phyloP scores from a whole-genome alignment of 1,140 invertebrate species.

The Panulirus ornatus region DNA sequence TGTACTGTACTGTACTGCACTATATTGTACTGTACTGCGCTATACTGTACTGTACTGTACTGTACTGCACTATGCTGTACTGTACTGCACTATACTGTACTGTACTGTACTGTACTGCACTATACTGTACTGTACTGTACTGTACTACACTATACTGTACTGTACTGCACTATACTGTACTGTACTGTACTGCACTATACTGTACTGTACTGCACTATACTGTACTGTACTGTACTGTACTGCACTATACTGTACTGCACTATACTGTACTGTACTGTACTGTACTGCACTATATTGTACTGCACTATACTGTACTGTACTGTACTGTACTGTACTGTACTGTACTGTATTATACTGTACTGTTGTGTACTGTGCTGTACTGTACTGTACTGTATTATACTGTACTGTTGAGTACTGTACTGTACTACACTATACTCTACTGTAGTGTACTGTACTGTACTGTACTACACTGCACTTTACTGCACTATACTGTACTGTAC shows the following conservation, averaged over 20 bases:
- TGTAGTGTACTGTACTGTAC: slow-evolving; percentile 74
- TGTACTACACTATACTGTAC: slow-evolving; percentile 74
- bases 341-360: slow-evolving; percentile 69
- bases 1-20: slow-evolving; percentile 74
- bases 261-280: slow-evolving; percentile 63
- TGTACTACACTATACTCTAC: slow-evolving; percentile 69
- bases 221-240: slow-evolving; percentile 69
- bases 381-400: slow-evolving; percentile 63
- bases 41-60: slow-evolving; percentile 76
- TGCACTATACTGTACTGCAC: slow-evolving; percentile 70
- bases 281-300: slow-evolving; percentile 66
- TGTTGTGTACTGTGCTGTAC: slow-evolving; percentile 53
- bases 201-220: slow-evolving; percentile 71
- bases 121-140: slow-evolving; percentile 63
- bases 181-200: slow-evolving; percentile 74
- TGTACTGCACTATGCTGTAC: slow-evolving; percentile 75
- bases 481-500: slow-evolving; percentile 73
- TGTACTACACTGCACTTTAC: slow-evolving; percentile 68
- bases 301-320: slow-evolving; percentile 51
- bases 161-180: slow-evolving; percentile 74
- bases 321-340: slow-evolving; percentile 65
- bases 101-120: slow-evolving; percentile 71
- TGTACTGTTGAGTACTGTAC: slow-evolving; percentile 68
- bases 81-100: slow-evolving; percentile 75
- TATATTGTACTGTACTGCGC: slow-evolving; percentile 75